Evolutionary conservation across 1,140 invertebrate species (phyloP), one percentile per base, ranked within the genome.

Genomic region (Cotesia typhae): DNA sequence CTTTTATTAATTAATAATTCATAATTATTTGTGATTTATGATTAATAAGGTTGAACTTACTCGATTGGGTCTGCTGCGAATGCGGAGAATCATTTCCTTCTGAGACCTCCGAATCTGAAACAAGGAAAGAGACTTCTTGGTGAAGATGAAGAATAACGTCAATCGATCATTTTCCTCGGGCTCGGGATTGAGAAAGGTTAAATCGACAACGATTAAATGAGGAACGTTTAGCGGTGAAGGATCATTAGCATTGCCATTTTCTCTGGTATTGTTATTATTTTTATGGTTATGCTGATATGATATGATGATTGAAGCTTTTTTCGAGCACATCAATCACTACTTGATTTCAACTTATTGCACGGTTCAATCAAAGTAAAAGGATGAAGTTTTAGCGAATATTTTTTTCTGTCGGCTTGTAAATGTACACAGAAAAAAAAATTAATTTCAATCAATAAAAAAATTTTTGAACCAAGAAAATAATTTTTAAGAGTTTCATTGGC

Each of bases 31-130:
- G 37, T 28, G 7, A 6, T 4, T 37, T 72, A 70, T n/a, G 12
- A 64, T 38, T 28, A 6, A 12, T 41, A 7, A 36, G 20, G 3
- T 20, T 67, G 7, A 9, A 79, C 85, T 84, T 82, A 87, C 85
- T 86, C 80, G 84, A 83, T 52, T 81, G 81, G 5, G 83, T 86
- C 69, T 85, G 85, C 66, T 87, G 85, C 67, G 85, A 85, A 76
- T 83, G 80, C 4, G 85, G 82, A 38, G 83, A 83, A 68, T 86
- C 85, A 71, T 83, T 82, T n/a, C 81, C 79, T 52, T 86, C 83
- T 57, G 80, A 79, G 75, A 80, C 84, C 68, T 85, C 82, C 36
- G 83, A 80, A 82, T 87, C 85, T 87, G 73, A 55, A 83, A 84
- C 9, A 17, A 60, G 20, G 7, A 60, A 53, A 75, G 52, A 73